phyloP scores from a whole-genome alignment of 2,113 vertebrate species.

The Callionymus lyra region DNA sequence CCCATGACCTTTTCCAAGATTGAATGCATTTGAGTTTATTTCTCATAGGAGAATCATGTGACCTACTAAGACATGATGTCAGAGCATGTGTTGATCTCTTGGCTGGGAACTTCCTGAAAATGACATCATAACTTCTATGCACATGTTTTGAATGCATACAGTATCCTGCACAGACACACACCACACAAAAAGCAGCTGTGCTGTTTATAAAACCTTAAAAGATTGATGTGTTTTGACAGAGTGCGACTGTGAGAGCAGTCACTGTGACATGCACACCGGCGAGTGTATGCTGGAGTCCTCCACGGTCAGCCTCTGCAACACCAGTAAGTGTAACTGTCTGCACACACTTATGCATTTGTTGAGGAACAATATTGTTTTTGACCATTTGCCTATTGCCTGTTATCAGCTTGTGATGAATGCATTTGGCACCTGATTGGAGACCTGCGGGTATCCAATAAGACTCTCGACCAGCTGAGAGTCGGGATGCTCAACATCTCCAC shows the following conservation, averaged over 20 bases:
- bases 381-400: background rate
- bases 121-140: no score
- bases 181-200: no score
- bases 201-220: background rate
- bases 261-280: constrained; percentile 84
- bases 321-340: constrained; percentile 48
- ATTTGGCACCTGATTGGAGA: constrained; percentile 91
- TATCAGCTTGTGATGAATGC: constrained; percentile 85
- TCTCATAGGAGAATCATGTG: no score
- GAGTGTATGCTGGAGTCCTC: constrained; percentile 75
- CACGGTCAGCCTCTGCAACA: constrained; percentile 63
- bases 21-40: no score
- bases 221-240: constrained; percentile 54
- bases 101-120: no score
- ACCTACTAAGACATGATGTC: no score
- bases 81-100: no score
- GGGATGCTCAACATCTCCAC: constrained; percentile 83
- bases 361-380: background rate
- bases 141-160: background rate
- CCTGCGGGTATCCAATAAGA: constrained; percentile 71
- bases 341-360: no score
- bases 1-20: no score
- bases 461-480: constrained; percentile 76
- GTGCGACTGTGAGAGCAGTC: constrained; percentile 80
- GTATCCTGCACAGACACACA: no score